Conservation (phyloP, 2,888 invertebrate species). For the Venustoraphidia nigricollis region DNA sequence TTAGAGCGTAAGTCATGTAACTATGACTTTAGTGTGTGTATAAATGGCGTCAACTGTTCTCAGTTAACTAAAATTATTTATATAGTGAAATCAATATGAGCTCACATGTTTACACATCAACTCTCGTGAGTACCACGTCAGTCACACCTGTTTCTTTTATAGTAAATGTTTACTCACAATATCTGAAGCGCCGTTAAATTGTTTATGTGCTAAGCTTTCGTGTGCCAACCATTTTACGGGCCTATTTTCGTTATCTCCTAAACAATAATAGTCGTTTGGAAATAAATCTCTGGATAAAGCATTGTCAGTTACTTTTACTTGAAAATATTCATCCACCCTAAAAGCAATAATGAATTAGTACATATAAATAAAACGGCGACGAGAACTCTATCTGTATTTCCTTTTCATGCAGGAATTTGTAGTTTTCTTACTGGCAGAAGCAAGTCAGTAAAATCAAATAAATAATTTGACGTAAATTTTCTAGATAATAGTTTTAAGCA, state of each 20-base stretch:
- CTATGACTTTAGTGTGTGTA: too few species aligned
- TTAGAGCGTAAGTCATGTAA: too few species aligned
- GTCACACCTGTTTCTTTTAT: not conserved
- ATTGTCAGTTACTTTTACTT: conserved; percentile 76
- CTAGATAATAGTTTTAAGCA: conserved; percentile 4
- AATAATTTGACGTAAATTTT: conserved; percentile 2
- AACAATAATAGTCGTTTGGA: conserved; percentile 83
- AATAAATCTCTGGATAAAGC: conserved; percentile 81
- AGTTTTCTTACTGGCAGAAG: too few species aligned
- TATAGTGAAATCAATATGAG: too few species aligned
- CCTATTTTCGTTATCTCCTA: conserved; percentile 85
- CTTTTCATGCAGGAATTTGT: too few species aligned
- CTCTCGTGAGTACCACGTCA: too few species aligned
- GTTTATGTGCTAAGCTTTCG: conserved; percentile 66
- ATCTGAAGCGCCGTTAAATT: conserved; percentile 77
- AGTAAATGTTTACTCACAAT: conserved; percentile 45
- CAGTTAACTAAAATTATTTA: not conserved
- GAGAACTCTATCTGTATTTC: too few species aligned
- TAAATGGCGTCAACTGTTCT: too few species aligned
- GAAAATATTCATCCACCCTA: conserved; percentile 60
- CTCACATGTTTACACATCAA: too few species aligned
- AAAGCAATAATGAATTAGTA: conserved; percentile 8
- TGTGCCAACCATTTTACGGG: conserved; percentile 91
- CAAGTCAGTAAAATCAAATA: too few species aligned
- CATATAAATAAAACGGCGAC: not conserved